Evolutionary conservation across 2,113 vertebrate genomes (phyloP).

Genomic region (Glaucidium brasilianum): DNA sequence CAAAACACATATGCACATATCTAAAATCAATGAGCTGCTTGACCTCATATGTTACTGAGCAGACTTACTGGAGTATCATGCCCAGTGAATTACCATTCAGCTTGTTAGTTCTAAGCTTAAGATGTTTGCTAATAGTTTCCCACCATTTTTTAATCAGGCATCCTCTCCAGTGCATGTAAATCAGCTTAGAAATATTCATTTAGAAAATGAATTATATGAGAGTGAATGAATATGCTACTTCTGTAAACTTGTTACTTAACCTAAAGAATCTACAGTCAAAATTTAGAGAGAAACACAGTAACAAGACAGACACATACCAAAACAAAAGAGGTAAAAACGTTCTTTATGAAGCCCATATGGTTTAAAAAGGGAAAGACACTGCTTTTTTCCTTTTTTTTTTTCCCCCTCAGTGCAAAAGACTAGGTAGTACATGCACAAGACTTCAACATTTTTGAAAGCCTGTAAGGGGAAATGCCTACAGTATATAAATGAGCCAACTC

Average conservation of each 20-base stretch:
- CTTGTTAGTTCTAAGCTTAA: rapidly evolving
- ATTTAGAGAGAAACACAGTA: neutral
- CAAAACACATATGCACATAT: neutral
- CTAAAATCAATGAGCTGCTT: neutral
- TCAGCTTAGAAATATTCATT: neutral
- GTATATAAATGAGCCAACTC: neutral
- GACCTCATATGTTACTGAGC: neutral
- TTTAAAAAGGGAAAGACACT: neutral
- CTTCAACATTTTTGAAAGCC: neutral
- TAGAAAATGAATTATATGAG: neutral
- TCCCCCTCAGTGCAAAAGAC: neutral
- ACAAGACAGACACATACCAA: neutral
- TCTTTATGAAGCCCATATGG: neutral
- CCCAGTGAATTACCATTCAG: rapidly evolving
- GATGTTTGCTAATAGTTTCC: neutral
- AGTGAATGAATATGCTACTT: neutral
- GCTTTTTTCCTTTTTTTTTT: neutral
- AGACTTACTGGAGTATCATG: neutral
- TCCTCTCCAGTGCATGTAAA: neutral
- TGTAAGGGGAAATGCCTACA: neutral
- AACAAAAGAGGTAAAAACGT: neutral
- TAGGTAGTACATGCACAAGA: neutral
- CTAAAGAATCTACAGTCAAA: neutral
- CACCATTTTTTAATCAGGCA: neutral
- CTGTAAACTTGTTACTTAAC: neutral